Conservation (phyloP, 2,113 vertebrate genomes). For the Strix uralensis region DNA sequence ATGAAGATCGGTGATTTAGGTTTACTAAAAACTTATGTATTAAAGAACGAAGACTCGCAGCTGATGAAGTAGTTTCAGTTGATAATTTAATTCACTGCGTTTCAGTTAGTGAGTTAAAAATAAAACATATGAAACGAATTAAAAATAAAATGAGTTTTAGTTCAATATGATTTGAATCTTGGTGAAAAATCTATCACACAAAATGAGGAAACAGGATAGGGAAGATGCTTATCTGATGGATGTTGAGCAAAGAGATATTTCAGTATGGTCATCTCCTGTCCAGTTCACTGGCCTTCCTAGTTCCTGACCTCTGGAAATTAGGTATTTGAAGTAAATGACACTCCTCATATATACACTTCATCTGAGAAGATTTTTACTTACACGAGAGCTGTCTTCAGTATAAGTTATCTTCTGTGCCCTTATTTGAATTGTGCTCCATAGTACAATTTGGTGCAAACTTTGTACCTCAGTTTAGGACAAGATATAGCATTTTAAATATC, state of each 20-base stretch:
- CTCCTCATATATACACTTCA: not conserved
- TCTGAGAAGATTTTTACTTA: not conserved
- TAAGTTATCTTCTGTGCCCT: not conserved
- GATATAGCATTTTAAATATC: not conserved
- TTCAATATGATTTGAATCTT: constrained; percentile 12
- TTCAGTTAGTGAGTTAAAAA: constrained; percentile 58
- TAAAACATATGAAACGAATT: constrained; percentile 40
- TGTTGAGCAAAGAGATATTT: not conserved
- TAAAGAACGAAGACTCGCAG: constrained; percentile 27
- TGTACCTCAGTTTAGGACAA: not conserved
- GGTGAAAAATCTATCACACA: not conserved
- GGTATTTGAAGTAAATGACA: not conserved
- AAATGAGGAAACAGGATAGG: not conserved
- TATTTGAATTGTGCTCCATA: not conserved
- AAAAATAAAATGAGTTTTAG: constrained; percentile 44
- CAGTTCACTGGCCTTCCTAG: not conserved
- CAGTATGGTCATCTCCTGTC: not conserved
- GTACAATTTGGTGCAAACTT: not conserved
- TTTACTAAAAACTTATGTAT: constrained; percentile 9
- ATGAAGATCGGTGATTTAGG: not conserved
- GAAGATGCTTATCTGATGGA: not conserved
- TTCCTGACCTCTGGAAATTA: not conserved
- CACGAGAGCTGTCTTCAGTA: not conserved
- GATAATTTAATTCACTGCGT: constrained; percentile 36
- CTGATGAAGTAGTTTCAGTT: constrained; percentile 51